Conservation (phyloP, 2,888 invertebrate genomes). For the Neoascia interrupta region DNA sequence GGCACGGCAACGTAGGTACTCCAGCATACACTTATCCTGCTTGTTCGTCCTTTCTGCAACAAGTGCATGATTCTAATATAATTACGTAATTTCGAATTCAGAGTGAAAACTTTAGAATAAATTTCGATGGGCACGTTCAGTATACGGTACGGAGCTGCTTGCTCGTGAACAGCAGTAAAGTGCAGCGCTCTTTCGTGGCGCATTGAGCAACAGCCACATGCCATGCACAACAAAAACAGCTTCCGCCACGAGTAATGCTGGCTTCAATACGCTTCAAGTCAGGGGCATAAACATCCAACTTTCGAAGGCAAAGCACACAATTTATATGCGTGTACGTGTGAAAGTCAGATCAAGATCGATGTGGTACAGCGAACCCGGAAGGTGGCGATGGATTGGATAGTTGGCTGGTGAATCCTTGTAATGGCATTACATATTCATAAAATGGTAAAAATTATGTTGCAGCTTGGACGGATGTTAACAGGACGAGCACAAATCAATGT, state of each 20-base stretch:
- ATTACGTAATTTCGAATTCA: constrained; percentile 67
- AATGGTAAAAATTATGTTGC: constrained; percentile 68
- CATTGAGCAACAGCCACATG: constrained; percentile 61
- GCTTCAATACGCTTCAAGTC: constrained; percentile 52
- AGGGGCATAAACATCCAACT: constrained; percentile 60
- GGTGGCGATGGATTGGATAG: constrained; percentile 18
- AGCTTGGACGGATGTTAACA: constrained; percentile 67
- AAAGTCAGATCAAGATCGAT: constrained; percentile 25
- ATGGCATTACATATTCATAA: constrained; percentile 66
- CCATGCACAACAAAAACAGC: constrained; percentile 59
- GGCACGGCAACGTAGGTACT: background rate
- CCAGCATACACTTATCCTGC: background rate
- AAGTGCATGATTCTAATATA: constrained; percentile 63
- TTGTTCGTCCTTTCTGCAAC: constrained; percentile 49
- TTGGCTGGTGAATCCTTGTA: constrained; percentile 24
- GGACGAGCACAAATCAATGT: constrained; percentile 63
- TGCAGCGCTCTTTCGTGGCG: constrained; percentile 50
- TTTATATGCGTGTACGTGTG: constrained; percentile 65
- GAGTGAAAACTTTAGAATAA: constrained; percentile 62
- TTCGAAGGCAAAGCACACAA: constrained; percentile 47
- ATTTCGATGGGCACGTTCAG: constrained; percentile 57
- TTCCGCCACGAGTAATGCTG: constrained; percentile 40
- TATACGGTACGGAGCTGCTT: background rate
- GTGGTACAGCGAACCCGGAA: constrained; percentile 5
- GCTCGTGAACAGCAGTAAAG: background rate